These are phyloP conservation scores for Plagodis dolabraria DNA, from an alignment of 2,888 invertebrate species.

Conservation along the genomic window DNA sequence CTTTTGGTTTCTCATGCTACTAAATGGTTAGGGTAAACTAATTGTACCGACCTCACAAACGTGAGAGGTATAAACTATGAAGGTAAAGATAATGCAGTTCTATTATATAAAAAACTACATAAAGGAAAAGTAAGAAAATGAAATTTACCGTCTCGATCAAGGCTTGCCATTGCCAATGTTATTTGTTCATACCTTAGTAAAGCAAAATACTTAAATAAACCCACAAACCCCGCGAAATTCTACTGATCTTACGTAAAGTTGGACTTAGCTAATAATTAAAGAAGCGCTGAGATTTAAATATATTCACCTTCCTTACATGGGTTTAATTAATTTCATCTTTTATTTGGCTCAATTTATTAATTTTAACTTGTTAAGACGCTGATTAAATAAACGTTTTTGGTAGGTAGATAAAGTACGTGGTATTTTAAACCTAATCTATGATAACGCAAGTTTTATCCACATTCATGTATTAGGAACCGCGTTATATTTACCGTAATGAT, in stretches of 20 bases:
- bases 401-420: no score
- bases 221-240: constrained; percentile 37
- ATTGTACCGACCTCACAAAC: no score
- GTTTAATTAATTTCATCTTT: constrained; percentile 25
- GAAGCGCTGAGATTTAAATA: constrained; percentile 24
- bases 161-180: constrained; percentile 9
- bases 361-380: no score
- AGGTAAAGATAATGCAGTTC: no score
- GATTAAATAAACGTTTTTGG: no score
- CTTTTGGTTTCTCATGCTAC: no score
- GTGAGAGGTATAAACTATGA: no score
- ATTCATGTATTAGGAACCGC: no score
- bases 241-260: constrained; percentile 39
- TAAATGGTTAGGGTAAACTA: no score
- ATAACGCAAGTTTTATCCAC: no score
- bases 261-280: constrained; percentile 42
- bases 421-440: no score
- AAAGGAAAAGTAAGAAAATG: not conserved
- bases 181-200: constrained; percentile 46
- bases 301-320: constrained; percentile 7
- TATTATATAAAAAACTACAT: not conserved
- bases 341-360: not conserved
- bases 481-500: no score
- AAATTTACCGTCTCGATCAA: not conserved
- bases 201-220: constrained; percentile 48